These are phyloP conservation scores for Silurus glanis DNA, from an alignment of 2,113 vertebrate species.

Conservation along the genomic window DNA sequence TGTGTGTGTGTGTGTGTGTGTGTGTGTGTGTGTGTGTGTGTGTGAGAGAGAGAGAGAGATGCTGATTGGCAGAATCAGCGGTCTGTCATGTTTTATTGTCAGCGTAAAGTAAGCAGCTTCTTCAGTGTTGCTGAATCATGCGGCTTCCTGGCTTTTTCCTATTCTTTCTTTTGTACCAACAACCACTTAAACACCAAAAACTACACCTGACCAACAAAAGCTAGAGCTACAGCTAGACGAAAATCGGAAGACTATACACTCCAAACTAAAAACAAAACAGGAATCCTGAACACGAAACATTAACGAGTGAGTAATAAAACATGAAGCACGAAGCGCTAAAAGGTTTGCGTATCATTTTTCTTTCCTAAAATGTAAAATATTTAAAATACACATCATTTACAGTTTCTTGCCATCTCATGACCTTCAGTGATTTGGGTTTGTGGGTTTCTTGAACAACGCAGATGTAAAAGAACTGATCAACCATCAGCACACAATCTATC, in stretches of 20 bases:
- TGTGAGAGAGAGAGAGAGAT: conserved; percentile 34
- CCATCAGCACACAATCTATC: no score
- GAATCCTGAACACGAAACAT: not conserved
- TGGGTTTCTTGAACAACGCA: no score
- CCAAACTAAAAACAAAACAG: not conserved
- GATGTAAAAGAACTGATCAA: no score
- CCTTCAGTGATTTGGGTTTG: no score
- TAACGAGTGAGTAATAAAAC: not conserved
- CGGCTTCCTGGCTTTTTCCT: not conserved
- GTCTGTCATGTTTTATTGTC: conserved; percentile 59
- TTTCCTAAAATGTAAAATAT: no score
- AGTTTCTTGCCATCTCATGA: no score
- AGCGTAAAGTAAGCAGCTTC: conserved; percentile 56
- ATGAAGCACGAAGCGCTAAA: not conserved
- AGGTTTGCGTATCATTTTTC: no score
- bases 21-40: conserved; percentile 21
- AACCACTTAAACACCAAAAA: not conserved
- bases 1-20: conserved; percentile 32
- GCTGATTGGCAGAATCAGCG: conserved; percentile 54
- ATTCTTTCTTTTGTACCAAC: not conserved
- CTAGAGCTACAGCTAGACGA: not conserved
- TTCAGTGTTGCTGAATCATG: conserved; percentile 53
- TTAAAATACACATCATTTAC: no score
- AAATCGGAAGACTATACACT: not conserved
- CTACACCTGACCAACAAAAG: not conserved